Percentiles rank a stretch among this genome's conserved stretches.
Evolutionary conservation across 2,113 vertebrate genomes (phyloP).

Genomic region (Collichthys lucidus): DNA sequence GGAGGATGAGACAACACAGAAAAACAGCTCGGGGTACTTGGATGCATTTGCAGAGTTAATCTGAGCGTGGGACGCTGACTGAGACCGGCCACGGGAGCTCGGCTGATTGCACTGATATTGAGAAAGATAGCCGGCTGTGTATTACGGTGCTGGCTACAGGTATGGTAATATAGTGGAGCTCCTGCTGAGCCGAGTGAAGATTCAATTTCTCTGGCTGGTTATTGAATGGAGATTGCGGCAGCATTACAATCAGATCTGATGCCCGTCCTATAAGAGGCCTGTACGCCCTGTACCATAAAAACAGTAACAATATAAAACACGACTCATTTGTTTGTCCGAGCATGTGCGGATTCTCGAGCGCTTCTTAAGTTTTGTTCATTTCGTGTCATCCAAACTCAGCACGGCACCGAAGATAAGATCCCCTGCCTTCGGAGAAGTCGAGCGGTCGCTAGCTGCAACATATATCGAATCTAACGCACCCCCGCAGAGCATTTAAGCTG

Average conservation of each 20-base stretch:
- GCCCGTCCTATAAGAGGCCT: neutral
- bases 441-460: neutral
- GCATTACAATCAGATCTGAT: slow-evolving; percentile 2
- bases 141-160: neutral
- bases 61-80: slow-evolving; percentile 26
- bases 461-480: neutral
- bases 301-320: neutral
- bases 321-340: neutral
- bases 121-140: neutral
- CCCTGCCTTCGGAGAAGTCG: neutral
- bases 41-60: slow-evolving; percentile 54
- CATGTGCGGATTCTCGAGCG: neutral
- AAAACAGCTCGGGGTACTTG: slow-evolving; percentile 53
- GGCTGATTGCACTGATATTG: slow-evolving; percentile 41
- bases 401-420: neutral
- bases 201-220: slow-evolving; percentile 30
- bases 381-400: neutral
- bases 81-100: slow-evolving; percentile 14
- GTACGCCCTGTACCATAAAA: neutral
- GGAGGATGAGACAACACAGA: slow-evolving; percentile 44
- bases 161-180: neutral
- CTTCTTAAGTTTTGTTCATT: neutral
- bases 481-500: neutral
- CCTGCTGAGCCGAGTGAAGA: slow-evolving; percentile 28
- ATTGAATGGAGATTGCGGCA: slow-evolving; percentile 27